These are phyloP conservation scores for Oreohelix idahoensis DNA, from an alignment of 1,140 invertebrate genomes.

Conservation along the genomic window DNA sequence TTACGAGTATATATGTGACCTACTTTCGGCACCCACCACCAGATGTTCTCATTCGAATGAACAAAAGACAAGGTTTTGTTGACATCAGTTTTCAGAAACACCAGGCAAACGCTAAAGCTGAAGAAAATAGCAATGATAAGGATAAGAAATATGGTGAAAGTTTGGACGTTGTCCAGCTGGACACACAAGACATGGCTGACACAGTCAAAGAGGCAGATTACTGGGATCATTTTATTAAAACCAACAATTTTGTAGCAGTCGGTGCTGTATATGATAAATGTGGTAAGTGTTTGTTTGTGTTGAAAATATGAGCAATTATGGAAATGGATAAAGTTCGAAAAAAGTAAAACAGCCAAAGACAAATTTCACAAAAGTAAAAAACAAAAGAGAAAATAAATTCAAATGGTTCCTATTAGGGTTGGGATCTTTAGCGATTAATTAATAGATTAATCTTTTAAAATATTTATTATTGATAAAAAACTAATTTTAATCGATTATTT, in stretches of 20 bases:
- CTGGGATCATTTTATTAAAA: constrained; percentile 32
- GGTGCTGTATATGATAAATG: constrained; percentile 40
- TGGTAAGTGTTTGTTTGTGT: constrained; percentile 28
- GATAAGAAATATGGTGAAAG: neutral
- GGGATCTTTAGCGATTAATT: too few relatives aligned
- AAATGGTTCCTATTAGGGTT: too few relatives aligned
- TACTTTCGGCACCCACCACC: constrained; percentile 43
- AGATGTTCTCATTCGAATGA: constrained; percentile 42
- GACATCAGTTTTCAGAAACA: neutral
- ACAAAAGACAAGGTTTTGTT: constrained; percentile 10
- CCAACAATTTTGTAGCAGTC: constrained; percentile 28
- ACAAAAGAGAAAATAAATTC: too few relatives aligned
- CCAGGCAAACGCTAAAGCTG: too few relatives aligned
- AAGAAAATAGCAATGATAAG: neutral
- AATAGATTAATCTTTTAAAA: too few relatives aligned
- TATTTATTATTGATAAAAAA: too few relatives aligned
- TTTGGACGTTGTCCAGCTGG: neutral
- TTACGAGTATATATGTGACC: constrained; percentile 34
- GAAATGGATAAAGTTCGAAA: too few relatives aligned
- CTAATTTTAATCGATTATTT: too few relatives aligned
- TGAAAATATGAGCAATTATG: too few relatives aligned
- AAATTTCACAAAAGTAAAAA: too few relatives aligned
- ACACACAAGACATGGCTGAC: neutral
- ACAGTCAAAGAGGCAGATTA: neutral
- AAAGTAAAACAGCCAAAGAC: too few relatives aligned